Base-by-base conservation (phyloP, 2,797 vertebrate genomes). In the Sylvilagus floridanus region DNA sequence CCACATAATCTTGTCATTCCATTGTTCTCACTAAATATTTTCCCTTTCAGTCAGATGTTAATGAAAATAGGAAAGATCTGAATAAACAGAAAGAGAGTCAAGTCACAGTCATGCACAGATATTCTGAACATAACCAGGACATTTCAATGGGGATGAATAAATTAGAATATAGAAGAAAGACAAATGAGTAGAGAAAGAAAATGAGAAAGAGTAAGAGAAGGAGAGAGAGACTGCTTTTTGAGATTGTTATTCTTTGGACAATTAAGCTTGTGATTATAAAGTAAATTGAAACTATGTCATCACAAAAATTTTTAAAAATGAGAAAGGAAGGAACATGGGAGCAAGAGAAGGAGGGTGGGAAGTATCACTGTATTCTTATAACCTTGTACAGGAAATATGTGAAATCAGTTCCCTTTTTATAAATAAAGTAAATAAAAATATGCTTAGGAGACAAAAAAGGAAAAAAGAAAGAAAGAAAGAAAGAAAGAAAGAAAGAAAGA, bases 101-200 rank as follows among this genome's bases (percentile, higher is more conserved):
- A 24, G 7, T 92, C 95, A 92, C 54, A 26, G 9, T 65, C 66
- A 0, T 0, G 35, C 92, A 92, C 35, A 71, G 95, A 92, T 77
- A 69, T 32, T 52, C 26, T 92, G 11, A 60, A 95, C 69, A 35
- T 7, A 95, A 95, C 7, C 26, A 62, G 88, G 37, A 79, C 4
- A 98, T 96, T 95, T 66, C 77, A 42, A 11, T 68, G n/a, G 1
- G 77, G 84, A 94, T 86, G 84, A 47, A 93, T 93, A 93, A 96
- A 96, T 17, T 89, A 10, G 42, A 30, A 90, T 91, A 50, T 6
- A n/a, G 60, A 66, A 88, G 16, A 16, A 72, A 65, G 68, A 35
- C 1, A 57, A 81, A 54, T 5, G 17, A 73, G 9, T 22, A 62
- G 16, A 37, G 21, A 62, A 71, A 83, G 50, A 78, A 50, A 26